Evolutionary conservation across 2,797 vertebrate species (phyloP), one percentile per base, ranked within the genome.

Genomic region (Dromococcyx pavoninus): DNA sequence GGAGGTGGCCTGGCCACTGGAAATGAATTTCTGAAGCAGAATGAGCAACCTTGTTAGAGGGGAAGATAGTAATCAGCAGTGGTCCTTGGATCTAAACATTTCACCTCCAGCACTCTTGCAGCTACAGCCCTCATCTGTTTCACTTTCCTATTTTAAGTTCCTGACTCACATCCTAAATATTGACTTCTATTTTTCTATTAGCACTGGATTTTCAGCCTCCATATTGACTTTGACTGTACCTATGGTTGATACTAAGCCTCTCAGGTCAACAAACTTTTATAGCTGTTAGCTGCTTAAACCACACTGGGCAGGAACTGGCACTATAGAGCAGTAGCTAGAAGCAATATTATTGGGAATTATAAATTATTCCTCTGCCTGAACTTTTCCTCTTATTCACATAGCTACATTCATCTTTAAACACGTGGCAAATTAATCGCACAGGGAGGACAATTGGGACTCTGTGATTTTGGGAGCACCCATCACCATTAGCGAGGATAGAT

Each of bases 131-230:
- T 95, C 96, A 97, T 97, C 96, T 98, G 97, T 97, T 97, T 97
- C 95, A 87, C 95, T 97, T 97, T 96, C 94, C 97, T 98, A 98
- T 98, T 98, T 98, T 96, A 92, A 98, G 97, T 95, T 95, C 95
- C 93, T 97, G 97, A 98, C 97, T 98, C 97, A 98, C 96, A 97
- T 97, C 95, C 95, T 96, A 98, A 98, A 98, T 97, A 98, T 97
- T 97, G 97, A 97, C 97, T 98, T 97, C 97, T 98, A 97, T 98
- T 98, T 98, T 97, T 98, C 98, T 98, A 97, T 97, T 97, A 98
- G 97, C 97, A 93, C 96, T 98, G 96, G 91, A 96, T 97, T 97
- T 98, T 97, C 97, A 97, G 97, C 97, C 97, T 98, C 97, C 96
- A 95, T 98, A 98, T 98, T 98, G 97, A 98, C 97, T 98, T 98